Base-by-base conservation (phyloP, 2,888 invertebrate genomes). In the Mesorhabditis spiculigera region DNA sequence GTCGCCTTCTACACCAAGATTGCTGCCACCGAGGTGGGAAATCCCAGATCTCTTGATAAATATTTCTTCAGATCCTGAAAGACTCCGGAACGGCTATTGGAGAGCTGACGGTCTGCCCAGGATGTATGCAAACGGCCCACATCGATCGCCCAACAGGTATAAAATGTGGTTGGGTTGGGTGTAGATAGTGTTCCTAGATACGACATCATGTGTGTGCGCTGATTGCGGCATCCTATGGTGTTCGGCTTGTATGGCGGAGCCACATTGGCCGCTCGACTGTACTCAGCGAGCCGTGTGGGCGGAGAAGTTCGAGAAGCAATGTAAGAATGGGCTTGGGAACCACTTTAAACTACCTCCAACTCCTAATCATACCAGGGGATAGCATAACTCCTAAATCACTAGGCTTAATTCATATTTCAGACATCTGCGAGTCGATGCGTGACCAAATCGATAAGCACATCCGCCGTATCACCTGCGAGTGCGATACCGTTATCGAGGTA, bases 181-280 rank as follows among this genome's bases (percentile, higher is more conserved):
- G 16, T 16, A 63, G 16, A 63, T 10, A 63, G 16, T 10, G 8
- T n/a, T 28, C 8, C 10, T 28, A 66, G 65, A 69, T 16, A 73
- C 61, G 68, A 67, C 70, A 44, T 65, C 73, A 5, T 71, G 65
- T 13, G 45, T 68, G 5, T 78, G 78, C 62, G 67, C 71, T 62
- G 67, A 66, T 0, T 81, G 81, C 69, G 68, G 73, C 43, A 73
- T 74, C 65, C 73, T 74, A 62, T 80, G 77, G 76, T 81, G 81
- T 63, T 65, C 71, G n/a, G 70, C 67, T 42, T 81, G 81, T 68
- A 68, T 70, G 43, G 44, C 62, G 41, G 77, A 74, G 58, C 81
- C 81, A 8, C 81, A 81, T 69, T 81, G 77, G 77, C 81, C 81
- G 44, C 68, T 81, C 75, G 74, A 61, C 67, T 81, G 81, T 65